Base-by-base conservation (phyloP, 2,113 vertebrate genomes). In the Hymenochirus boettgeri region DNA sequence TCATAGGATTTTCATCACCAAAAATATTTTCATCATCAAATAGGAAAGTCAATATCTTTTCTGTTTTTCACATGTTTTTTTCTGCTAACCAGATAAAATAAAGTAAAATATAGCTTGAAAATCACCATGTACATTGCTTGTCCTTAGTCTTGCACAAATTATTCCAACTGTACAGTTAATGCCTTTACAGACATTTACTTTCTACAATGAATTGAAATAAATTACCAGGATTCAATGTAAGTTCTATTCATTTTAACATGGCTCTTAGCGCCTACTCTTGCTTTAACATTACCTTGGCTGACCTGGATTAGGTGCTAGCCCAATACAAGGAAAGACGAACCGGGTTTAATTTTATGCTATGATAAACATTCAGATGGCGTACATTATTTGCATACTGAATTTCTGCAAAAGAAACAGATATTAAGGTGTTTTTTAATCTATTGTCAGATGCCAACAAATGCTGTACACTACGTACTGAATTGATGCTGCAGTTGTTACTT, bases 331-430 rank as follows among this genome's bases (percentile, higher is more conserved):
- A 69, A 53, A 27, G 25, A 31, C 18, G 57, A 69, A 57, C 47
- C 46, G 48, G 65, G 53, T 29, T 53, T 60, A 60, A 53, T 65
- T 37, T 24, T 13, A 57, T 51, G 63, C 63, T 57, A 66, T 69
- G 31, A 59, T 25, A 59, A 60, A 37, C 65, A 69, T 69, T 35
- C 57, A 52, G 56, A 69, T 69, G 65, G 65, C 65, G 65, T 69
- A 69, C 59, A 60, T 69, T 60, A 69, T 69, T 60, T 45, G 46
- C 65, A 69, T 69, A 69, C 18, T 53, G 59, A 45, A 31, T 23
- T 50, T 47, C 56, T 57, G 50, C 35, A 24, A 26, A 37, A 69
- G 56, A 45, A 42, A 53, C 10, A 48, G 26, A 65, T 57, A 59
- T 31, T 60, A 52, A 39, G 57, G 59, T 45, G 33, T 45, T 31